Evolutionary conservation across 2,888 invertebrate genomes (phyloP), one percentile per base, ranked within the genome.

Genomic region (Idaea aversata): DNA sequence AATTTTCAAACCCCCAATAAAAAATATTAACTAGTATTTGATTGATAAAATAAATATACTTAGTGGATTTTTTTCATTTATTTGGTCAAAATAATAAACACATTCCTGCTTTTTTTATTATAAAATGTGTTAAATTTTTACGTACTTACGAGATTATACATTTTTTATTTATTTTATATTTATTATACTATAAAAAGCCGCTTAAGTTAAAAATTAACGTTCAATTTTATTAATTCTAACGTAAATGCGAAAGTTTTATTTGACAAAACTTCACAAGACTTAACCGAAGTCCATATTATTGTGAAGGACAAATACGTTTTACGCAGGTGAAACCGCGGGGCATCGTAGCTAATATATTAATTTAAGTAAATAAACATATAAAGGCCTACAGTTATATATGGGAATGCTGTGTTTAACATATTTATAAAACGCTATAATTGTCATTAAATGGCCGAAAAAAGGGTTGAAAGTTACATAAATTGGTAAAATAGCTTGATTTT

Each of bases 81-180:
- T 57, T 15, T 35, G n/a, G 36, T 65, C 58, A 63, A 62, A 59
- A 63, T 57, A 69, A 61, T 61, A 69, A 58, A 68, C 65, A 82
- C 83, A 84, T 84, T 83, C 84, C 84, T 72, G 61, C 65, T 67
- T 60, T 62, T 65, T 67, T 38, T 67, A 68, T 36, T 63, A 64
- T 70, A 67, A 67, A 25, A 25, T 25, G 25, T 25, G 25, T 7
- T 47, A 47, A 64, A 64, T 65, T 66, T 62, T 65, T 75, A 82
- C 80, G 84, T 86, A 86, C 78, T 84, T 83, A 82, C 72, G 79
- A 84, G 80, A 80, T 81, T 81, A 72, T 67, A 64, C 70, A 70
- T 69, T 65, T 62, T 62, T 16, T 47, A 62, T 64, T 57, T 58
- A 64, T 15, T 62, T 61, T 63, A 62, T 59, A 59, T 63, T 57